These are phyloP conservation scores for Megaleporinus macrocephalus DNA, from an alignment of 2,113 vertebrate species.

Conservation along the genomic window DNA sequence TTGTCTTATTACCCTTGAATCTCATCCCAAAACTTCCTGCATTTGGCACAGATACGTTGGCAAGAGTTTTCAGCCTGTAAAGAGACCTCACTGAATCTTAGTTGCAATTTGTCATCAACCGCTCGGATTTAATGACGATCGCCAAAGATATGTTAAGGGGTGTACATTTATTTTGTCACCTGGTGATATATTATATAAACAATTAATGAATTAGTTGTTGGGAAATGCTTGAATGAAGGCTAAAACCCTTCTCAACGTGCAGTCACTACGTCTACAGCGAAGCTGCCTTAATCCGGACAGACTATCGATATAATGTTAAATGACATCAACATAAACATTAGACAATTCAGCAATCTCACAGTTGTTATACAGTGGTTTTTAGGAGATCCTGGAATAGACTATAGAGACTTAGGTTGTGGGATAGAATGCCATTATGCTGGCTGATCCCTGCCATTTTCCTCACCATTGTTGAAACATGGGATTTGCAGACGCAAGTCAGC, in stretches of 20 bases:
- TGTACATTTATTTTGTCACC: neutral
- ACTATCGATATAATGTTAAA: constrained; percentile 14
- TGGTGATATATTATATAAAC: neutral
- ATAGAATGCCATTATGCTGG: constrained; percentile 22
- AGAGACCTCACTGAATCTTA: neutral
- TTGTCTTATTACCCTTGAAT: neutral
- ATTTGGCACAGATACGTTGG: neutral
- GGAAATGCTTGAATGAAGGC: constrained; percentile 9
- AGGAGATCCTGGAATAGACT: constrained; percentile 16
- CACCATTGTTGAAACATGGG: constrained; percentile 49
- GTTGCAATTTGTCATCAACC: neutral
- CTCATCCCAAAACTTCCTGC: neutral
- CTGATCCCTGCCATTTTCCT: constrained; percentile 26
- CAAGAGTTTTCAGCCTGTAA: neutral
- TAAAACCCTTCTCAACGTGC: neutral
- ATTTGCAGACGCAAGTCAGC: constrained; percentile 41
- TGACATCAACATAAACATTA: neutral
- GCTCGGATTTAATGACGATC: neutral
- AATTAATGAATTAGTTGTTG: constrained; percentile 11
- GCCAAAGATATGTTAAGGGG: neutral
- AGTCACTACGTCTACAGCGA: neutral
- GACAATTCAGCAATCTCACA: constrained; percentile 4
- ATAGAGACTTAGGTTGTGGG: constrained; percentile 29
- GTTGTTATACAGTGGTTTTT: constrained; percentile 9
- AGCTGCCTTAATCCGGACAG: constrained; percentile 30